Conservation (phyloP, 1,140 invertebrate genomes). For the Pygmarrhopalites habei region DNA sequence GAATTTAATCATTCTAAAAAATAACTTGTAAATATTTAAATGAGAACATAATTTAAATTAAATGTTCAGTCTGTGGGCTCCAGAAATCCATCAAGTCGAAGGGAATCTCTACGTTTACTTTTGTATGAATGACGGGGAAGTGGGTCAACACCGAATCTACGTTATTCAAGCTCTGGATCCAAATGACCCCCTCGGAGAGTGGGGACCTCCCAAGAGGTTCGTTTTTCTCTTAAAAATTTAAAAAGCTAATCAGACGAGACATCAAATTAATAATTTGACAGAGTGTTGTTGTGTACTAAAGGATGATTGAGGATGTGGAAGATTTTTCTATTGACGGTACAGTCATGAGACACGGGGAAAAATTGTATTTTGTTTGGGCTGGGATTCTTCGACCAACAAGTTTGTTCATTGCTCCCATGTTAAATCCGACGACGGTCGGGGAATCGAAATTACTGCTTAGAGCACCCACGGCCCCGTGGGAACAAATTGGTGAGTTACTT, state of each 20-base stretch:
- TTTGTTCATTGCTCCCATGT: conserved; percentile 23
- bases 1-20: too few relatives aligned
- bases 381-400: conserved; percentile 4
- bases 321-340: conserved; percentile 24
- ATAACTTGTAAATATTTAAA: too few relatives aligned
- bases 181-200: conserved; percentile 3
- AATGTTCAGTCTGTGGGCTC: conserved; percentile 3
- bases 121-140: conserved; percentile 7
- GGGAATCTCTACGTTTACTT: conserved; percentile 25
- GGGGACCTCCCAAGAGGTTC: conserved; percentile 1
- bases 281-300: background rate
- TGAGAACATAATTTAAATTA: too few relatives aligned
- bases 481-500: too few relatives aligned
- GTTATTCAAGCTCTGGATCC: conserved; percentile 8
- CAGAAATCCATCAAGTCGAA: conserved; percentile 15
- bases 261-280: background rate
- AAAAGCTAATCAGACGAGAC: background rate
- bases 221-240: background rate
- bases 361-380: conserved; percentile 20
- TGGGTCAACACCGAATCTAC: background rate
- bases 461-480: background rate
- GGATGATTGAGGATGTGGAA: conserved; percentile 11
- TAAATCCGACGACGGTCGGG: conserved; percentile 5
- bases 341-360: conserved; percentile 4
- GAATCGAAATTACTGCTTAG: background rate